phyloP scores from a whole-genome alignment of 2,113 vertebrate genomes.

The Sebastes fasciatus region DNA sequence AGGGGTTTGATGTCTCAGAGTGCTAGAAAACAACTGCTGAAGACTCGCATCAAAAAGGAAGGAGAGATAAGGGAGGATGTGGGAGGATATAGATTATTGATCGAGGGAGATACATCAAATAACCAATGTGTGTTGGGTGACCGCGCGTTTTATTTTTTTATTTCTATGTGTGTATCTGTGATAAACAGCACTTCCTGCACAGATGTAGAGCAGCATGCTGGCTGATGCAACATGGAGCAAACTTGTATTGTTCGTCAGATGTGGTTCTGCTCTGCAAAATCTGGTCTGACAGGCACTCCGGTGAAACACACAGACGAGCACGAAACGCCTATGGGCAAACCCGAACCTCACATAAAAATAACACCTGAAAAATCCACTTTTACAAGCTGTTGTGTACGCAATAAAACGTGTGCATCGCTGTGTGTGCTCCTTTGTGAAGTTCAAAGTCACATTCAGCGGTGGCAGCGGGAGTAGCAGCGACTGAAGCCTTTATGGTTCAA shows the following conservation, averaged over 20 bases:
- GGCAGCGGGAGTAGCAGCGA: constrained; percentile 5
- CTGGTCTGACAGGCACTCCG: constrained; percentile 39
- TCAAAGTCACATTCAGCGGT: constrained; percentile 15
- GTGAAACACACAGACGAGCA: constrained; percentile 18
- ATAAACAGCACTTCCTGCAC: constrained; percentile 24
- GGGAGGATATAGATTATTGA: constrained; percentile 49
- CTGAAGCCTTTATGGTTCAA: constrained; percentile 49
- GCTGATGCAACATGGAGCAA: constrained; percentile 75
- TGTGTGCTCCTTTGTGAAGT: background rate
- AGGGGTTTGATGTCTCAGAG: constrained; percentile 56
- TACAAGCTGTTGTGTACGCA: constrained; percentile 49
- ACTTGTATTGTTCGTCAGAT: constrained; percentile 48
- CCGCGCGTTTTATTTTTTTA: background rate
- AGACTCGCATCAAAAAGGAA: constrained; percentile 20
- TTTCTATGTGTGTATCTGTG: constrained; percentile 6
- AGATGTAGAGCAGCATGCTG: constrained; percentile 32
- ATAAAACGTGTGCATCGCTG: constrained; percentile 2
- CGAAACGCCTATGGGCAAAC: constrained; percentile 23
- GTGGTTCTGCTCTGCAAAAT: constrained; percentile 46
- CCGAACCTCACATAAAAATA: constrained; percentile 31
- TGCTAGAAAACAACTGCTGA: constrained; percentile 37
- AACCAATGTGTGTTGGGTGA: background rate
- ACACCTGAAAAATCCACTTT: constrained; percentile 57
- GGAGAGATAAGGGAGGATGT: constrained; percentile 20
- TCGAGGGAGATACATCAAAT: constrained; percentile 28